These are phyloP conservation scores for Phortica okadai DNA, from an alignment of 2,888 invertebrate genomes.

Conservation along the genomic window DNA sequence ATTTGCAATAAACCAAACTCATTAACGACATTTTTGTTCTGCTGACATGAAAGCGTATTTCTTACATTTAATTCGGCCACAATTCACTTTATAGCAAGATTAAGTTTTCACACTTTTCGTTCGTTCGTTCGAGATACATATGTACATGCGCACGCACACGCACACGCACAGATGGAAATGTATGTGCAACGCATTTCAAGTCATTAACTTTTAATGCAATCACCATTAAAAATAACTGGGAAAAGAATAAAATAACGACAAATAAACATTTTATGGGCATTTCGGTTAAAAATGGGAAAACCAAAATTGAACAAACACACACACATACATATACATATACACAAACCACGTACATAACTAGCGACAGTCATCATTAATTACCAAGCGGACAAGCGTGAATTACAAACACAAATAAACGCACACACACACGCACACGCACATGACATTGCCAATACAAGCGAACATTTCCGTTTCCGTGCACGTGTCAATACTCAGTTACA, in stretches of 20 bases:
- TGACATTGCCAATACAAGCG: not conserved
- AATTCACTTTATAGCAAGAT: not conserved
- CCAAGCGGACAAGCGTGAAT: slow-evolving; percentile 15
- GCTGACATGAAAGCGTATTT: not conserved
- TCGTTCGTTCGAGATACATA: not conserved
- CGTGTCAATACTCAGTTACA: slow-evolving; percentile 1
- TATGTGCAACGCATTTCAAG: not conserved
- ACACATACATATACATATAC: not conserved
- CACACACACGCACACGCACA: not conserved
- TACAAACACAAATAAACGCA: not conserved
- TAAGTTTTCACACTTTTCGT: slow-evolving; percentile 1
- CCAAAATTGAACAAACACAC: not conserved
- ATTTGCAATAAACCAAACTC: not conserved
- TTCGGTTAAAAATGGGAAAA: not conserved
- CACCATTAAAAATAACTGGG: slow-evolving; percentile 1
- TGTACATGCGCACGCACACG: not conserved
- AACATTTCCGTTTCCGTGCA: slow-evolving; percentile 11
- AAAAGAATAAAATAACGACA: slow-evolving; percentile 3
- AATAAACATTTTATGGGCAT: not conserved
- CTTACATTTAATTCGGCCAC: not conserved
- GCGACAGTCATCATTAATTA: slow-evolving; percentile 15
- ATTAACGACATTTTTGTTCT: not conserved
- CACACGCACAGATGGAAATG: not conserved
- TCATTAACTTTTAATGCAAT: slow-evolving; percentile 28
- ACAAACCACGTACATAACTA: not conserved